Conservation (phyloP, 37 sponge, comb jelly and placozoan species). For the Beroe ovata region DNA sequence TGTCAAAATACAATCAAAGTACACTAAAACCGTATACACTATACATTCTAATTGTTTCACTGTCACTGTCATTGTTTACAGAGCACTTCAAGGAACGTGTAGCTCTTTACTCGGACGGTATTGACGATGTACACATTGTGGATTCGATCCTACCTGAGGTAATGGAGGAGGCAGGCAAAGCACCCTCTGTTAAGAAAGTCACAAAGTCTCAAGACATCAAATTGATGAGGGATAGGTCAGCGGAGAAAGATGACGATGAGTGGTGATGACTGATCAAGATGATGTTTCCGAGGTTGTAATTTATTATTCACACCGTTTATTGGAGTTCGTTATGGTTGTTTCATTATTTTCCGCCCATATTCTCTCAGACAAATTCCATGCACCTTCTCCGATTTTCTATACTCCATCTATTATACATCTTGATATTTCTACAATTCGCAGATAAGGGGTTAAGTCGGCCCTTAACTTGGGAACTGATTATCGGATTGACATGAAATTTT, state of each 20-base stretch:
- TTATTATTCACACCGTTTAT: slow-evolving; percentile 9
- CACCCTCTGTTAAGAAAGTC: slow-evolving; percentile 6
- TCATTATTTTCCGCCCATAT: too few relatives aligned
- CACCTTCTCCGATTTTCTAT: too few relatives aligned
- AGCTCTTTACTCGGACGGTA: slow-evolving; percentile 46
- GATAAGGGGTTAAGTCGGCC: too few relatives aligned
- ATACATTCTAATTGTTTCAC: too few relatives aligned
- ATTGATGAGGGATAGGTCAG: slow-evolving; percentile 19
- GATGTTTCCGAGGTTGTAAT: background rate
- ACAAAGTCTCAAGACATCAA: background rate
- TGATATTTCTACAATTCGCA: too few relatives aligned
- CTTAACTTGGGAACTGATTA: too few relatives aligned
- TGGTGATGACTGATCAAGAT: slow-evolving; percentile 40
- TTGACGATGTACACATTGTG: slow-evolving; percentile 42
- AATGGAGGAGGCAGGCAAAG: background rate
- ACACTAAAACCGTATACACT: too few relatives aligned
- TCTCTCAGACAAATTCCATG: too few relatives aligned
- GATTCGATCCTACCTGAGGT: slow-evolving; percentile 30
- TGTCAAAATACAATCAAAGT: too few relatives aligned
- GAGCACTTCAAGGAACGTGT: slow-evolving; percentile 66
- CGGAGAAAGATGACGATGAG: slow-evolving; percentile 20
- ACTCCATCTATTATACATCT: too few relatives aligned
- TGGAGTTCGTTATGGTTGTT: background rate
- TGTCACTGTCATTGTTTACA: too few relatives aligned
- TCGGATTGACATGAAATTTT: too few relatives aligned